Evolutionary conservation across 2,113 vertebrate genomes (phyloP), one percentile per base, ranked within the genome.

Genomic region (Tamias sibiricus): DNA sequence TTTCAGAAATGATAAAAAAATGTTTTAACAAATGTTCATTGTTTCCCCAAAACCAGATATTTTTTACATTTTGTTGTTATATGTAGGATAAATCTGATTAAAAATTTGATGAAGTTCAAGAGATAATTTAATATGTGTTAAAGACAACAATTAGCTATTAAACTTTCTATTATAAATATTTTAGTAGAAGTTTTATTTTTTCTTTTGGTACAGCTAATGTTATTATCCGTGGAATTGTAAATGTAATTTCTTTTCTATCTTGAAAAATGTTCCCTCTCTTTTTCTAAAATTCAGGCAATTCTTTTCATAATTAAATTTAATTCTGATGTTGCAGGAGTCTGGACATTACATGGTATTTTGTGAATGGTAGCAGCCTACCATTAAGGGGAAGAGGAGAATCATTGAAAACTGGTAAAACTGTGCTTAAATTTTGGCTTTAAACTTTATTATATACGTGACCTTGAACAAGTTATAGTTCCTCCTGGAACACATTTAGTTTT

Each of bases 1-100:
- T 77, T 97, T 98, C 97, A 98, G 97, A 97, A 95, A 98, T 98
- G 95, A 97, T 96, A n/a, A 71, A 98, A 44, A 88, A 97, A 97
- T 98, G 81, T 97, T 97, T 98, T 98, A 89, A 94, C 49, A 59
- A 87, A 88, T 82, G 83, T 80, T 96, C 32, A 72, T 94, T 97
- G 32, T 83, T 98, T 80, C 79, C 81, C 93, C 69, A 37, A 97
- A 95, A 97, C 14, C 28, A 89, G 95, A 79, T 85, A 91, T 1
- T 16, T 97, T 97, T 82, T 10, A 89, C 13, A 64, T 68, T 71
- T 42, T 28, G 0, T 77, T 9, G 90, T 49, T 81, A 59, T 30
- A 26, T 32, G 57, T 9, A 52, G 4, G 7, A 71, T 59, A 71
- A 47, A 64, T 64, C 26, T 87, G 40, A 59, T 57, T 74, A 74